A percentile compares a stretch with the other conserved stretches of the same genome.
Conservation (phyloP, 2,113 vertebrate species). For the Dipodomys spectabilis region DNA sequence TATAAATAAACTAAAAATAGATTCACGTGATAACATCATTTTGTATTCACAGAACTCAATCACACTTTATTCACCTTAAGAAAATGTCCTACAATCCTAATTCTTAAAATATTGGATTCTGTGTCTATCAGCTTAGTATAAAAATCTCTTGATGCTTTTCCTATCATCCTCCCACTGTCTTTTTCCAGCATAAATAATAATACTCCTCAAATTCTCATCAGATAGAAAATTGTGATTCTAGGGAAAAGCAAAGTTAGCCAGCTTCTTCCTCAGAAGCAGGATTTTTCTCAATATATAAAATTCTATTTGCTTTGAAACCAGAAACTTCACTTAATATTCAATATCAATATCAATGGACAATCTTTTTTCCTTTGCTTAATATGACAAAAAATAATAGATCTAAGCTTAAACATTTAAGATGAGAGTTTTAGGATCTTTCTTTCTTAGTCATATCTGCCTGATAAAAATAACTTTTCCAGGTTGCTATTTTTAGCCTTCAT, state of each 20-base stretch:
- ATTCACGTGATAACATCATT: not conserved
- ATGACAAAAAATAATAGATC: not conserved
- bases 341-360: constrained; percentile 53
- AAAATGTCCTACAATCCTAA: not conserved
- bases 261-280: constrained; percentile 55
- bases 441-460: constrained; percentile 54
- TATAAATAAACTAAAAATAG: not conserved
- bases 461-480: constrained; percentile 75
- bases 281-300: constrained; percentile 55
- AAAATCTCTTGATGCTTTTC: constrained; percentile 37
- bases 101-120: constrained; percentile 16
- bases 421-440: constrained; percentile 45
- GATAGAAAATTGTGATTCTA: constrained; percentile 71
- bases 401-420: constrained; percentile 47
- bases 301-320: constrained; percentile 70
- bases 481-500: constrained; percentile 76
- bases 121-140: not conserved
- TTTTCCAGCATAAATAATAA: constrained; percentile 63
- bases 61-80: not conserved
- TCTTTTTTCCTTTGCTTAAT: constrained; percentile 43
- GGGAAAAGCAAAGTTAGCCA: constrained; percentile 71
- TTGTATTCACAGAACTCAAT: not conserved
- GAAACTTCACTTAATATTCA: constrained; percentile 51
- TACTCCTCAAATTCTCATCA: constrained; percentile 64
- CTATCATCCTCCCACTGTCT: constrained; percentile 71